phyloP scores from a whole-genome alignment of 2,888 invertebrate species.

The Cosmopolites sordidus region DNA sequence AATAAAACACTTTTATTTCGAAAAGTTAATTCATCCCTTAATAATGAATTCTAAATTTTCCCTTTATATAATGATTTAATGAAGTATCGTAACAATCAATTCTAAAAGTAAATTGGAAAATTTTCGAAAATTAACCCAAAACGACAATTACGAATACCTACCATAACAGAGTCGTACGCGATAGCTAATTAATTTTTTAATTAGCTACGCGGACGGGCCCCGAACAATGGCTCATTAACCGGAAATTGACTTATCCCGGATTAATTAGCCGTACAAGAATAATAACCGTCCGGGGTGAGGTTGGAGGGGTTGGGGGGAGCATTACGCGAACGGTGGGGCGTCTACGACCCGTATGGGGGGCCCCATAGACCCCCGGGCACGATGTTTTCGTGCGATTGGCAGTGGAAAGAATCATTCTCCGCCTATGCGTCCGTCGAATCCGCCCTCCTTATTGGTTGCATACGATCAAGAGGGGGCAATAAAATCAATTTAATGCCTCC shows the following conservation, averaged over 20 bases:
- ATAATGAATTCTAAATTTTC: no score
- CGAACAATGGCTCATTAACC: constrained; percentile 27
- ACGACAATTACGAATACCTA: not conserved
- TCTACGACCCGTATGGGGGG: no score
- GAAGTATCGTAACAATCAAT: no score
- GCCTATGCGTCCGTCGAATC: constrained; percentile 42
- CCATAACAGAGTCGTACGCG: not conserved
- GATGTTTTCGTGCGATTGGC: constrained; percentile 42
- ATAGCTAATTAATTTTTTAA: constrained; percentile 5
- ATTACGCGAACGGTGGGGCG: not conserved
- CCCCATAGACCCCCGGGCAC: constrained; percentile 32
- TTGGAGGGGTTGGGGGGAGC: constrained; percentile 13
- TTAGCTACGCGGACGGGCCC: constrained; percentile 1
- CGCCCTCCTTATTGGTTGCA: constrained; percentile 44
- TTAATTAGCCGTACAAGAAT: constrained; percentile 44
- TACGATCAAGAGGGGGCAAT: constrained; percentile 45
- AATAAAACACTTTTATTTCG: no score
- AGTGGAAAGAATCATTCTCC: constrained; percentile 43
- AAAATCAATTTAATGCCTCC: constrained; percentile 52
- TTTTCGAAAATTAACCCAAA: not conserved
- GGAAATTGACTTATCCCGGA: constrained; percentile 30
- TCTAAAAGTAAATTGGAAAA: no score
- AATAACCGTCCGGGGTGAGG: constrained; percentile 32
- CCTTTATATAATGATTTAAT: no score
- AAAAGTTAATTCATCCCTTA: no score